A percentile compares a stretch with the other conserved stretches of the same genome.
These are phyloP conservation scores for Poecilia gillii DNA, from an alignment of 2,797 vertebrate species.

Conservation along the genomic window DNA sequence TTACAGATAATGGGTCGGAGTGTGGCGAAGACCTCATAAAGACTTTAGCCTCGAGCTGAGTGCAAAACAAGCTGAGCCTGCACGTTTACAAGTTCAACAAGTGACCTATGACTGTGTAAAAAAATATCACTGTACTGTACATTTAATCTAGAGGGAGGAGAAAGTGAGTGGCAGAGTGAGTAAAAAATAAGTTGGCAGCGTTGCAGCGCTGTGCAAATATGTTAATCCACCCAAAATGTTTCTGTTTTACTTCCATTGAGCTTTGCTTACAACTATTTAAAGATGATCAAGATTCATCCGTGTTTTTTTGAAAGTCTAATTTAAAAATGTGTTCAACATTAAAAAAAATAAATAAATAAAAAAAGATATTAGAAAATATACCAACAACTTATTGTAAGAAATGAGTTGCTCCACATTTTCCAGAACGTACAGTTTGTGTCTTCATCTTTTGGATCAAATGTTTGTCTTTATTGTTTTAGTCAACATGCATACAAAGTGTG, in stretches of 20 bases:
- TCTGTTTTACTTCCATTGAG: background rate
- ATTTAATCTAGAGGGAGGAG: conserved; percentile 17
- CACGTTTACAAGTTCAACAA: conserved; percentile 52
- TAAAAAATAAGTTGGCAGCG: background rate
- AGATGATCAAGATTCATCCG: background rate
- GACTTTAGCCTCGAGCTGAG: conserved; percentile 46
- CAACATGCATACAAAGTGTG: background rate
- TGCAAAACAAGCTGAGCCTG: conserved; percentile 31
- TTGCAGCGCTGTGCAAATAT: background rate
- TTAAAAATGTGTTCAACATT: background rate
- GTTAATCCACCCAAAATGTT: background rate
- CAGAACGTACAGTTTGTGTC: background rate
- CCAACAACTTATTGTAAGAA: background rate
- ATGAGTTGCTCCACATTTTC: background rate
- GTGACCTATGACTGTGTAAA: conserved; percentile 39
- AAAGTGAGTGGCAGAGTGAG: conserved; percentile 37
- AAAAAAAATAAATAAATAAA: no score
- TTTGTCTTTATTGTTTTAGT: background rate
- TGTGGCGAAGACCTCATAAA: conserved; percentile 26
- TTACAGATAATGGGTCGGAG: conserved; percentile 47
- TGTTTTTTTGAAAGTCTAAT: background rate
- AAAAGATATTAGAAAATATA: background rate
- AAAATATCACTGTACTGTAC: conserved; percentile 23
- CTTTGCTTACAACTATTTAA: background rate
- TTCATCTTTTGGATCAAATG: background rate